phyloP scores from a whole-genome alignment of 2,888 invertebrate genomes.

The Tetanocera ferruginea region DNA sequence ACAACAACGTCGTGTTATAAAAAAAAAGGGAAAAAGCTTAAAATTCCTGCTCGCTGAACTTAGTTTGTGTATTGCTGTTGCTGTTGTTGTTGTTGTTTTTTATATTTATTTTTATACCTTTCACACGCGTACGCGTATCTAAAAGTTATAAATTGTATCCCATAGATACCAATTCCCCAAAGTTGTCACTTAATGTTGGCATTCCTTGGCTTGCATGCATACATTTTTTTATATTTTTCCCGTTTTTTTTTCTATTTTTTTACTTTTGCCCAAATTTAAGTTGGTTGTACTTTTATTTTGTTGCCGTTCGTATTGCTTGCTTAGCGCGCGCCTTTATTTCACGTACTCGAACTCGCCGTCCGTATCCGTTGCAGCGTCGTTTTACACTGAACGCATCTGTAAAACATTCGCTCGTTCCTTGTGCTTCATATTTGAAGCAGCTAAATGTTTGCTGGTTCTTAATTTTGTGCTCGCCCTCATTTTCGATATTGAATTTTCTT shows the following conservation, averaged over 20 bases:
- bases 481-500: not conserved
- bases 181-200: conserved; percentile 16
- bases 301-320: conserved; percentile 20
- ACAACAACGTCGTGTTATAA: too few species aligned
- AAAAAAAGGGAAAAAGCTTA: too few species aligned
- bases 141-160: conserved; percentile 26
- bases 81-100: not conserved
- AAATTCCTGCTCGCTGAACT: not conserved
- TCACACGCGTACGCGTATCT: conserved; percentile 16
- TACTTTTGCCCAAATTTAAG: not conserved
- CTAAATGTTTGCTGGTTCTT: not conserved
- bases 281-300: not conserved
- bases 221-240: conserved; percentile 25
- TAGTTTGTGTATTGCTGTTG: conserved; percentile 12
- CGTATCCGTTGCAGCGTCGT: conserved; percentile 56
- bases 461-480: not conserved
- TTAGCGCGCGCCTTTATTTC: conserved; percentile 8
- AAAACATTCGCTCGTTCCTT: conserved; percentile 24
- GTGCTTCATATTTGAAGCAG: conserved; percentile 30
- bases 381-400: conserved; percentile 52
- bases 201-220: not conserved
- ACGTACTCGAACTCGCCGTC: conserved; percentile 49
- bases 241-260: conserved; percentile 35
- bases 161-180: not conserved
- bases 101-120: not conserved